Percentiles rank a stretch among this genome's conserved stretches.
Evolutionary conservation across 2,888 invertebrate genomes (phyloP).

Genomic region (Hirtodrosophila duncani): DNA sequence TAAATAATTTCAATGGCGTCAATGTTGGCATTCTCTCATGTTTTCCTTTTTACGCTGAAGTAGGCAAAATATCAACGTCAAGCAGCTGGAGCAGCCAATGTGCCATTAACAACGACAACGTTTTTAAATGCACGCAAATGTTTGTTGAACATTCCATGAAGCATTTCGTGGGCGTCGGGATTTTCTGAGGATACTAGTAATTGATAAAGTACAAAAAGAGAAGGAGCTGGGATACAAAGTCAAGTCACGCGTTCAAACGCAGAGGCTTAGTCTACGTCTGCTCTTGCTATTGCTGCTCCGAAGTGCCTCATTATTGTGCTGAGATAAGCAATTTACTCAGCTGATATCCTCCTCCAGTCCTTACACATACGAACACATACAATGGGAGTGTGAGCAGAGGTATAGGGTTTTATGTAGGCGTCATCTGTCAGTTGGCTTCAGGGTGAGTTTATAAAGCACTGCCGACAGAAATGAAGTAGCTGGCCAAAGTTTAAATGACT

Average conservation of each 20-base stretch:
- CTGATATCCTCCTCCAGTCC: constrained; percentile 58
- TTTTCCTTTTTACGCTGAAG: too few species aligned
- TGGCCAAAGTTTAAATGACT: constrained; percentile 52
- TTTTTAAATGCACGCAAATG: constrained; percentile 20
- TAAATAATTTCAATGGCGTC: constrained; percentile 1
- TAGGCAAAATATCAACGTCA: constrained; percentile 1
- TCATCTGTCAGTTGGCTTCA: constrained; percentile 33
- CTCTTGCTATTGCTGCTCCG: constrained; percentile 5
- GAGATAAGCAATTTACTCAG: constrained; percentile 64
- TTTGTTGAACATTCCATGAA: constrained; percentile 27
- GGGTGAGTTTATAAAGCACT: constrained; percentile 39
- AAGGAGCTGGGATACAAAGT: constrained; percentile 4
- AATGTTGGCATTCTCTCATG: constrained; percentile 10
- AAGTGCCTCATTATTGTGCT: constrained; percentile 57
- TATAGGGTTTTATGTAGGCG: neutral
- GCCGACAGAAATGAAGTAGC: constrained; percentile 11
- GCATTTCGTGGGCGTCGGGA: constrained; percentile 28
- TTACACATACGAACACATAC: constrained; percentile 12
- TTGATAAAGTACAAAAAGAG: constrained; percentile 47
- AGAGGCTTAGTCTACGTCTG: neutral
- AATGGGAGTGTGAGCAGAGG: neutral
- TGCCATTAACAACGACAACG: constrained; percentile 31
- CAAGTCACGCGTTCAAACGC: constrained; percentile 23
- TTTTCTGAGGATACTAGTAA: constrained; percentile 49
- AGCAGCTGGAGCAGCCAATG: constrained; percentile 26